Evolutionary conservation across 37 sponge, comb jelly and placozoan genomes (phyloP).

Genomic region (Spongilla lacustris): DNA sequence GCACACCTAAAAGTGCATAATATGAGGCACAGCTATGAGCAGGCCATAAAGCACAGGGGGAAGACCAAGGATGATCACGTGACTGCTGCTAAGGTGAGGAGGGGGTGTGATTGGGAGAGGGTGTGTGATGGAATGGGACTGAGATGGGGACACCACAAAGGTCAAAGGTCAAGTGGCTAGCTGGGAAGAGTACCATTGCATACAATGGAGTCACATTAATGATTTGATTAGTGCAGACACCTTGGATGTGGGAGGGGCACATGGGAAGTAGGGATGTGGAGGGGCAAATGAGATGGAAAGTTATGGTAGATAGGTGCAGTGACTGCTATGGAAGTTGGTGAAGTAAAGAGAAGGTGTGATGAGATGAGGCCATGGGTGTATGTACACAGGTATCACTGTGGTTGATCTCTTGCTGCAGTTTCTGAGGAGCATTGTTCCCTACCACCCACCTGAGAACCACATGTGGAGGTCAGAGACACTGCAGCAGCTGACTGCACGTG

Average conservation of each 20-base stretch:
- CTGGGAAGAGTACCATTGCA: not conserved
- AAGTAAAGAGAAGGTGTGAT: no score
- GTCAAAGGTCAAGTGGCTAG: not conserved
- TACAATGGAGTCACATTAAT: not conserved
- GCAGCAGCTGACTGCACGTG: slow-evolving; percentile 28
- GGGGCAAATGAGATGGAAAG: no score
- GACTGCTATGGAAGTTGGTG: no score
- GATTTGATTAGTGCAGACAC: not conserved
- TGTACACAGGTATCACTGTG: not conserved
- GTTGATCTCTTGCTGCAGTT: slow-evolving; percentile 2
- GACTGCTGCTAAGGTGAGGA: not conserved
- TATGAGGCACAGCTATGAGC: not conserved
- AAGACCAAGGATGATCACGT: not conserved
- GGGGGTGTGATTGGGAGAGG: not conserved
- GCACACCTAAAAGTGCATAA: slow-evolving; percentile 32
- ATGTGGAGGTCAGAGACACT: slow-evolving; percentile 6
- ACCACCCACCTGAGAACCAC: not conserved
- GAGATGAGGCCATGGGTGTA: no score
- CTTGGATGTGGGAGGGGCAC: no score
- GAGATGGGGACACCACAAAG: no score
- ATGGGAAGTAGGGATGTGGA: no score
- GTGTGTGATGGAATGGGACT: no score
- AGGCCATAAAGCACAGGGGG: not conserved
- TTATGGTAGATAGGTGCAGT: no score
- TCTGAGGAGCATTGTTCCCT: slow-evolving; percentile 42